Evolutionary conservation across 1,140 invertebrate species (phyloP).

Genomic region (Manduca sexta): DNA sequence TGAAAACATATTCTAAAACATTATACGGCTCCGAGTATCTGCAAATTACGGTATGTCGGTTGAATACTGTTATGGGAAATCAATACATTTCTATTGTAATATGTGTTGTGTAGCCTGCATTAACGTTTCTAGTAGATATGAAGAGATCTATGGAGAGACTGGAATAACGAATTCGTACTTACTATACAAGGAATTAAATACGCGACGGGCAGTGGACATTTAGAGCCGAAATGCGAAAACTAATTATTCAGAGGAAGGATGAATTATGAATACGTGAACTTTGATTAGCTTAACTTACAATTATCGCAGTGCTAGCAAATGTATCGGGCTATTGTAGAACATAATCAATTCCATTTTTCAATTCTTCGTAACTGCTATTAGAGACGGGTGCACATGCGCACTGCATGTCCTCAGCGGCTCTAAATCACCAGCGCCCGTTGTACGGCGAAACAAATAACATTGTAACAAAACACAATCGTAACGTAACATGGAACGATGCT

Average conservation of each 20-base stretch:
- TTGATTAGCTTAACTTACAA: too few species aligned
- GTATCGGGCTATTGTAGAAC: conserved; percentile 4
- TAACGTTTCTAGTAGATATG: conserved; percentile 57
- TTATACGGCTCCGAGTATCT: conserved; percentile 65
- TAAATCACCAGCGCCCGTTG: conserved; percentile 36
- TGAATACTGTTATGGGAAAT: conserved; percentile 66
- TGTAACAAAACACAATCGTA: conserved; percentile 54
- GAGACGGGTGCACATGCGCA: not conserved
- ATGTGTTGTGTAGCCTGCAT: conserved; percentile 68
- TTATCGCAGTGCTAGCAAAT: not conserved
- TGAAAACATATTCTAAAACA: conserved; percentile 49
- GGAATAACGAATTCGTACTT: conserved; percentile 69
- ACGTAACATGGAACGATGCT: conserved; percentile 60
- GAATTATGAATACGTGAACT: too few species aligned
- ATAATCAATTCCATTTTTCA: conserved; percentile 38
- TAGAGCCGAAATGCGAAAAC: conserved; percentile 34
- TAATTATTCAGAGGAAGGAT: too few species aligned
- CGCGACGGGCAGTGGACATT: conserved; percentile 28
- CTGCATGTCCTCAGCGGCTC: conserved; percentile 26
- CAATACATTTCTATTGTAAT: conserved; percentile 70
- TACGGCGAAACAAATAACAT: conserved; percentile 56
- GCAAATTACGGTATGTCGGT: conserved; percentile 67
- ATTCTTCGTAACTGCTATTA: conserved; percentile 14
- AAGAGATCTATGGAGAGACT: conserved; percentile 68
- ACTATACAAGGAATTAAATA: conserved; percentile 65